A percentile compares a stretch with the other conserved stretches of the same genome.
Evolutionary conservation across 2,797 vertebrate genomes (phyloP).

Genomic region (Cyprinella venusta): DNA sequence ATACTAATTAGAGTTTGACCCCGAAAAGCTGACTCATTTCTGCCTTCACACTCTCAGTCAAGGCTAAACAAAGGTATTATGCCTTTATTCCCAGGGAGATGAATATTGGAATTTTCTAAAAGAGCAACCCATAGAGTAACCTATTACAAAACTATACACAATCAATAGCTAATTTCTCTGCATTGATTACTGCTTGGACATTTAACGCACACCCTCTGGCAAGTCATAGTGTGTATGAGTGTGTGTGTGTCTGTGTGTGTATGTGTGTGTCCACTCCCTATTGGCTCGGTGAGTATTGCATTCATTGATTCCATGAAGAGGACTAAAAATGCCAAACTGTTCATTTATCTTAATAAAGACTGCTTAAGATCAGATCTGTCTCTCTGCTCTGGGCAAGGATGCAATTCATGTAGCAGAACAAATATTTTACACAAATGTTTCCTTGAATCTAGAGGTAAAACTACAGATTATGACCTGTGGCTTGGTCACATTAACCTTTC

Average conservation of each 20-base stretch:
- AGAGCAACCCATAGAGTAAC: slow-evolving; percentile 95
- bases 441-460: neutral
- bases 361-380: slow-evolving; percentile 76
- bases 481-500: neutral
- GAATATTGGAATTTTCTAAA: slow-evolving; percentile 91
- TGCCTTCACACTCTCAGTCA: slow-evolving; percentile 86
- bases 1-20: slow-evolving; percentile 87
- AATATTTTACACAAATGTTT: slow-evolving; percentile 46
- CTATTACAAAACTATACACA: slow-evolving; percentile 93
- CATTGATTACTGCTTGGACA: slow-evolving; percentile 95
- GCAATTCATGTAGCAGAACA: slow-evolving; percentile 67
- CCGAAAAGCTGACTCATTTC: slow-evolving; percentile 72
- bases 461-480: neutral
- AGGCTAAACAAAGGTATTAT: slow-evolving; percentile 78
- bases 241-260: slow-evolving; percentile 39
- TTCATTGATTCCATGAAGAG: slow-evolving; percentile 84
- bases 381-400: slow-evolving; percentile 52
- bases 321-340: slow-evolving; percentile 91
- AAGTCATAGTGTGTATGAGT: slow-evolving; percentile 62
- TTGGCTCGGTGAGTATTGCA: slow-evolving; percentile 86
- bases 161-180: slow-evolving; percentile 97
- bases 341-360: slow-evolving; percentile 88
- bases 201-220: slow-evolving; percentile 89
- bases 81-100: slow-evolving; percentile 80
- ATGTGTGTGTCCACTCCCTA: slow-evolving; percentile 72